Evolutionary conservation across 1,140 invertebrate genomes (phyloP).

Genomic region (Magallana angulata): DNA sequence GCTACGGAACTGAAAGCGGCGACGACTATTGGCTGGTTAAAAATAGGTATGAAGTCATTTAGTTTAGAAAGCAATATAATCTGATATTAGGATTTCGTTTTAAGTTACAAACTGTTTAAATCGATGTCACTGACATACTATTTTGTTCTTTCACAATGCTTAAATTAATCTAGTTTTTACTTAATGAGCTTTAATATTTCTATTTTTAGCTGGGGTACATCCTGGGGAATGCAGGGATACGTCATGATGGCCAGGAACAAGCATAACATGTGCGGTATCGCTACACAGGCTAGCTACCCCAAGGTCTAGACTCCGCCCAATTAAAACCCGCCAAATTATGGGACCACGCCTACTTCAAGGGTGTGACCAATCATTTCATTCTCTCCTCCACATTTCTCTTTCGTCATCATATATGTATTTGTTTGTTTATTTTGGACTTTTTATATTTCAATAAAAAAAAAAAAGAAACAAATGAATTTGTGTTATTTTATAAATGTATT

Average conservation of each 20-base stretch:
- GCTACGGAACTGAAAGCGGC: constrained; percentile 86
- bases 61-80: neutral
- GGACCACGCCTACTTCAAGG: neutral
- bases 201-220: constrained; percentile 84
- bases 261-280: constrained; percentile 94
- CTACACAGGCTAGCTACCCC: constrained; percentile 84
- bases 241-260: constrained; percentile 93
- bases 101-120: too few relatives aligned
- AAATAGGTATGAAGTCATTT: constrained; percentile 81
- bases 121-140: too few relatives aligned
- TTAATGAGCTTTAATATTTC: neutral
- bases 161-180: neutral
- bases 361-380: neutral
- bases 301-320: constrained; percentile 66
- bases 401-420: too few relatives aligned
- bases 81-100: too few relatives aligned
- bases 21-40: constrained; percentile 93
- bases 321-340: neutral
- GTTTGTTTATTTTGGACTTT: too few relatives aligned
- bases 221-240: constrained; percentile 92
- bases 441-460: too few relatives aligned
- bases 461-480: too few relatives aligned
- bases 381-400: neutral
- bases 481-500: too few relatives aligned
- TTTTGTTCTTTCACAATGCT: too few relatives aligned